A percentile compares a stretch with the other conserved stretches of the same genome.
phyloP scores from a whole-genome alignment of 2,113 vertebrate species.

The Cynocephalus volans region DNA sequence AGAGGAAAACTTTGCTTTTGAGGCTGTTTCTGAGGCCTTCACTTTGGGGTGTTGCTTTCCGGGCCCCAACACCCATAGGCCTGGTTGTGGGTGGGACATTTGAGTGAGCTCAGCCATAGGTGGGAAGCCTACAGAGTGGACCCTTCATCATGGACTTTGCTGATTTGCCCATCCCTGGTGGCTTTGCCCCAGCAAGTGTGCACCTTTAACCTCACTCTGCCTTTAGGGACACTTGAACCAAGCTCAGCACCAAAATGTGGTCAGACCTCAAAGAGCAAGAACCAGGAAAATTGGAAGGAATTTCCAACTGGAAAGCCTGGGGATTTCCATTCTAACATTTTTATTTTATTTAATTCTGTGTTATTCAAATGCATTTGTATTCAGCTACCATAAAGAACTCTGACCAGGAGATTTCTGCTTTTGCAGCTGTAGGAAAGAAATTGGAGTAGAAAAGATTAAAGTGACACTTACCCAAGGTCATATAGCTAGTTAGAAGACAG shows the following conservation, averaged over 20 bases:
- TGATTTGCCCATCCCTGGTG: not conserved
- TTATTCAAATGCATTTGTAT: constrained; percentile 40
- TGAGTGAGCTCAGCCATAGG: not conserved
- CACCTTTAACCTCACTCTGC: not conserved
- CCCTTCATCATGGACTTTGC: not conserved
- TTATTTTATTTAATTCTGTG: not conserved
- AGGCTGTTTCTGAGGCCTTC: too few relatives aligned
- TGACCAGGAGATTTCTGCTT: constrained; percentile 71
- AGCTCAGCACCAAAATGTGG: not conserved
- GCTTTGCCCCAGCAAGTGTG: not conserved
- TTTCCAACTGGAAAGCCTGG: constrained; percentile 67
- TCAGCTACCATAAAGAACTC: constrained; percentile 7
- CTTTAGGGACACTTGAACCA: not conserved
- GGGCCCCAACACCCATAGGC: too few relatives aligned
- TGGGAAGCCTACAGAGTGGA: not conserved
- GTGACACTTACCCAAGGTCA: not conserved
- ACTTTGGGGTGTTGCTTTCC: too few relatives aligned
- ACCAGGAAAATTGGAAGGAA: constrained; percentile 3
- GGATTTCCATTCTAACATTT: constrained; percentile 75
- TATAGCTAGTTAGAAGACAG: not conserved
- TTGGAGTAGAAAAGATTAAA: constrained; percentile 48
- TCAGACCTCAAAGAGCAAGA: not conserved
- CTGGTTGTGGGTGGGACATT: not conserved
- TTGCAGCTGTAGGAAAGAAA: constrained; percentile 29
- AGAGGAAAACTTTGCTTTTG: too few relatives aligned